Evolutionary conservation across 1,140 invertebrate genomes (phyloP), one percentile per base, ranked within the genome.

Genomic region (Cecropterus lyciades): DNA sequence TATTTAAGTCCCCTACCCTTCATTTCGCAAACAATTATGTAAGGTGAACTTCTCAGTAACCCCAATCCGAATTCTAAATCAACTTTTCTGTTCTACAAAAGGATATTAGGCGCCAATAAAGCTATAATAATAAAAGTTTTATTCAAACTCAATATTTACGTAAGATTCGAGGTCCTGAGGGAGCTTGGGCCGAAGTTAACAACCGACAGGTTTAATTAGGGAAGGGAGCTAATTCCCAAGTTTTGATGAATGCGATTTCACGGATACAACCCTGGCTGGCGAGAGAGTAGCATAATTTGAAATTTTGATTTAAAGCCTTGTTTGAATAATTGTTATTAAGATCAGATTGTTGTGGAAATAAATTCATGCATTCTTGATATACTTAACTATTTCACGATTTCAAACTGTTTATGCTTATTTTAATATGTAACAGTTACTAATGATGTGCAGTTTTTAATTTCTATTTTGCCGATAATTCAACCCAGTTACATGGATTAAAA

Each of bases 201-300:
- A 78, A 82, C 78, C 82, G 83, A 71, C 82, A 85, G 85, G 80
- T 89, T 87, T 89, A 87, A 89, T 89, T 87, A 87, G 85, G 73
- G 76, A 80, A 74, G 77, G 77, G 75, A 80, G 84, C 79, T 86
- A 84, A 87, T 85, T 82, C 77, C 70, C 76, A 87, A 89, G 87
- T 87, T 89, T 87, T 89, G 85, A 89, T 89, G 84, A 87, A 89
- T 87, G 84, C 79, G 85, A 89, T 87, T 85, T 82, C 80, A 80
- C 77, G 75, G 79, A 62, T 77, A 84, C 74, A 75, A 71, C 72
- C 70, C 70, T 67, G 53, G 65, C 64, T 70, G 71, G 51, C 30
- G 49, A 33, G 55, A 65, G 65, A 67, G 70, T 57, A 71, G 72
- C 64, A 77, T 77, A 77, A 89, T 87, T 85, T 86, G 79, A 83